phyloP scores from a whole-genome alignment of 1,140 invertebrate species.

The Drosophila serrata region DNA sequence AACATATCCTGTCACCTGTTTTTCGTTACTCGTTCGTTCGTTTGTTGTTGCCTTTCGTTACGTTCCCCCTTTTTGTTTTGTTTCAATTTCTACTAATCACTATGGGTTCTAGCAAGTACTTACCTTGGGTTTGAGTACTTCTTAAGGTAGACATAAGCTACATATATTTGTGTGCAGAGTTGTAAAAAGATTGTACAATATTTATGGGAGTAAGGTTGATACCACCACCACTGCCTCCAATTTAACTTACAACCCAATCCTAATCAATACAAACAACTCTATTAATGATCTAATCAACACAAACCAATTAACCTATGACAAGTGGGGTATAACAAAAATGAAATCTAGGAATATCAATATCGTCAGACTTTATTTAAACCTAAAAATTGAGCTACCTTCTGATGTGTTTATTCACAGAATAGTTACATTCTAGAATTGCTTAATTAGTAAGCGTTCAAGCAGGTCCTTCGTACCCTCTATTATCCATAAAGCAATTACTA shows the following conservation, averaged over 20 bases:
- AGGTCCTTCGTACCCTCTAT: not conserved
- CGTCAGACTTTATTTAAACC: no score
- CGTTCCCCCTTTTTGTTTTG: conserved; percentile 22
- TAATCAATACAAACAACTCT: conserved; percentile 1
- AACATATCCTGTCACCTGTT: conserved; percentile 17
- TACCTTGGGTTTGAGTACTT: conserved; percentile 6
- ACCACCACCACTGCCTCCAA: not conserved
- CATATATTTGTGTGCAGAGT: not conserved
- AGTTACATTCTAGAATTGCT: not conserved
- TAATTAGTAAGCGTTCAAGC: conserved; percentile 1
- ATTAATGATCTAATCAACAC: conserved; percentile 26
- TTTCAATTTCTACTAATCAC: conserved; percentile 59
- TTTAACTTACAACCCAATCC: not conserved
- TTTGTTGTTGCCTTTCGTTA: conserved; percentile 27
- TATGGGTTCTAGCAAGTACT: conserved; percentile 3
- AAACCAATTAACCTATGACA: not conserved
- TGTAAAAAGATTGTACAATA: conserved; percentile 19
- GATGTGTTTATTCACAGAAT: not conserved
- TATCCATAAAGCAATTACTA: conserved; percentile 19
- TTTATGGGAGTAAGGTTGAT: conserved; percentile 4
- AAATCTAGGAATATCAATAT: no score
- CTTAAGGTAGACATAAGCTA: conserved; percentile 16
- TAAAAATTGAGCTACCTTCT: not conserved
- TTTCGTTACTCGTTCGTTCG: conserved; percentile 42
- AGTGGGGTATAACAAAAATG: not conserved